A percentile compares a stretch with the other conserved stretches of the same genome.
Conservation (phyloP, 92 coral and sea anemone genomes). For the Parazoanthus swiftii region DNA sequence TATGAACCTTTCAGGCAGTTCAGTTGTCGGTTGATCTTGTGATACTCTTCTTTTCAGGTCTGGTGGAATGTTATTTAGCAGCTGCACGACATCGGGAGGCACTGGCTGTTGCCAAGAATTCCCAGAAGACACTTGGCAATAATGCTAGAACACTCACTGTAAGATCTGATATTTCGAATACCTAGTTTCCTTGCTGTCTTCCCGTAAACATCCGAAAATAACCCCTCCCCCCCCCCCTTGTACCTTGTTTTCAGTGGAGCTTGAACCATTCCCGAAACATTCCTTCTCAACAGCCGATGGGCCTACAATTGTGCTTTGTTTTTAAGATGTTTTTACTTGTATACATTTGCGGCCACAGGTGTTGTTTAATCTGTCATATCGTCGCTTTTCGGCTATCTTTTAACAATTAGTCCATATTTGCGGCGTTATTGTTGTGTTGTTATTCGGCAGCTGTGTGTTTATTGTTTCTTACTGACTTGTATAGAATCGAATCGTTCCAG, state of each 20-base stretch:
- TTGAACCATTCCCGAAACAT: too few species aligned
- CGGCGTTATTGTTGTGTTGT: not conserved
- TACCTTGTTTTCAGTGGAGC: too few species aligned
- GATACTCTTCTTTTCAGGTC: constrained; percentile 51
- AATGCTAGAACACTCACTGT: constrained; percentile 94
- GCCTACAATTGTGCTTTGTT: too few species aligned
- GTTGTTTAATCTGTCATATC: too few species aligned
- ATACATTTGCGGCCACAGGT: too few species aligned
- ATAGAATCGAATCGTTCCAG: too few species aligned
- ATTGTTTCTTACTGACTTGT: not conserved
- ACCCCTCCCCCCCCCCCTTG: not conserved
- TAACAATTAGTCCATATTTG: not conserved
- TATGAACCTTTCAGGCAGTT: too few species aligned
- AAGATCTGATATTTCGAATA: constrained; percentile 6
- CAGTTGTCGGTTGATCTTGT: not conserved
- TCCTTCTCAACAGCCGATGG: too few species aligned
- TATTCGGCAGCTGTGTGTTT: too few species aligned
- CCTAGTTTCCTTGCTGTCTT: not conserved
- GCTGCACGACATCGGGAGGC: constrained; percentile 91
- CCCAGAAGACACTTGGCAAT: constrained; percentile 87
- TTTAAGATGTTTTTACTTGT: too few species aligned
- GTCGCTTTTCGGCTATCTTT: not conserved
- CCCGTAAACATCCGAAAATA: not conserved
- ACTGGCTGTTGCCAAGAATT: constrained; percentile 86
- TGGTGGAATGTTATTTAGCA: constrained; percentile 89